Evolutionary conservation across 2,888 invertebrate species (phyloP).

Genomic region (Elgonia sp.): DNA sequence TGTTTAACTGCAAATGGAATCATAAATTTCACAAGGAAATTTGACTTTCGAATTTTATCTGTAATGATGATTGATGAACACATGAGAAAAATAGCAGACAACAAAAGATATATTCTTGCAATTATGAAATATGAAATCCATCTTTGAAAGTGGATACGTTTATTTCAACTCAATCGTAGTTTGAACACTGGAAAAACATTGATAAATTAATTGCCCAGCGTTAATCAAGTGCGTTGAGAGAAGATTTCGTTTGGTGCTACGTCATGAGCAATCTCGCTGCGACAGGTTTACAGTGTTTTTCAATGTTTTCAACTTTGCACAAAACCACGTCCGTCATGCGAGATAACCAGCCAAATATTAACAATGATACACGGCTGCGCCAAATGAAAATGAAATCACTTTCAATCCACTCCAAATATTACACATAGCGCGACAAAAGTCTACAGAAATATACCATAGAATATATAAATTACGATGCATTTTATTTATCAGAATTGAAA

Average conservation of each 20-base stretch:
- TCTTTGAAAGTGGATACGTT: conserved; percentile 37
- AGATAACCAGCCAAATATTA: conserved; percentile 49
- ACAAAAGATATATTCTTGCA: conserved; percentile 37
- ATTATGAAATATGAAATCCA: conserved; percentile 39
- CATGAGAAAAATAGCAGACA: conserved; percentile 3
- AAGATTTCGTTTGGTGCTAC: conserved; percentile 42
- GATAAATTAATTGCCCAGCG: conserved; percentile 54
- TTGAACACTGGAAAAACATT: conserved; percentile 17
- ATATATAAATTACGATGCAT: background rate
- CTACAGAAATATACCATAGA: conserved; percentile 1
- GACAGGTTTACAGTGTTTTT: conserved; percentile 57
- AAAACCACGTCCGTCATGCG: conserved; percentile 57
- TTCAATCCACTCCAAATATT: conserved; percentile 68
- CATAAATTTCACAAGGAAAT: conserved; percentile 38
- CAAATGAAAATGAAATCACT: conserved; percentile 64
- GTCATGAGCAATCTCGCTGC: conserved; percentile 39
- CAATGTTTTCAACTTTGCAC: conserved; percentile 56
- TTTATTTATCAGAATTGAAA: too few species aligned
- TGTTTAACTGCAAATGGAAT: conserved; percentile 43
- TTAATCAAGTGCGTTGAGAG: conserved; percentile 46
- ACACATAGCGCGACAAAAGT: conserved; percentile 32
- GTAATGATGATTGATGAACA: conserved; percentile 55
- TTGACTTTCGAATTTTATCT: conserved; percentile 45
- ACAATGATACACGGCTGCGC: conserved; percentile 61
- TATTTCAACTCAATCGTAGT: background rate